phyloP scores from a whole-genome alignment of 2,113 vertebrate genomes.

The Puma concolor region DNA sequence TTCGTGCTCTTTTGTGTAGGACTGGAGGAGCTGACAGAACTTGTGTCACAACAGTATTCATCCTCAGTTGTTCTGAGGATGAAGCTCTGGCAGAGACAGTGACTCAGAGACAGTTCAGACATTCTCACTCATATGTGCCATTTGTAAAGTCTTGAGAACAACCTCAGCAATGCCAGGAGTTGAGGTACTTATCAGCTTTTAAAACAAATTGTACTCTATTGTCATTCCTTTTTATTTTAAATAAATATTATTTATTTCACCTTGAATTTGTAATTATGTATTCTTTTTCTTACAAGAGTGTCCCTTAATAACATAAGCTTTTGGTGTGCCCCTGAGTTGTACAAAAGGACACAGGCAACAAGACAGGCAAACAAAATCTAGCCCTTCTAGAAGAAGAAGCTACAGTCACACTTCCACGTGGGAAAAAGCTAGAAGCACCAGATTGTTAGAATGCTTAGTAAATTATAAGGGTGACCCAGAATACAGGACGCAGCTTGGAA shows the following conservation, averaged over 20 bases:
- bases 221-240: slow-evolving; percentile 7
- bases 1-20: background rate
- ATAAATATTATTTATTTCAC: background rate
- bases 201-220: background rate
- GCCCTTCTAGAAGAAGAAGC: background rate
- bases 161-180: background rate
- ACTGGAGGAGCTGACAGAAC: background rate
- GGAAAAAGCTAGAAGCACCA: background rate
- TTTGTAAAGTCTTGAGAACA: background rate
- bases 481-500: background rate
- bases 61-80: background rate
- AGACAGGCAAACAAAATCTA: background rate
- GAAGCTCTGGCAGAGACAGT: background rate
- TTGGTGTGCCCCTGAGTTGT: background rate
- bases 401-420: background rate
- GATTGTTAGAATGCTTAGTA: background rate
- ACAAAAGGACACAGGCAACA: background rate
- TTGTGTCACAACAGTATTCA: background rate
- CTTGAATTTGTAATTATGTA: background rate
- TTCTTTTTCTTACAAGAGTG: background rate
- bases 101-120: background rate
- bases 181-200: background rate
- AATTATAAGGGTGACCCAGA: background rate
- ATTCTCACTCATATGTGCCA: background rate
- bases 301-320: background rate